A percentile compares a stretch with the other conserved stretches of the same genome.
These are phyloP conservation scores for Marmota monax DNA, from an alignment of 2,113 vertebrate genomes.

Conservation along the genomic window DNA sequence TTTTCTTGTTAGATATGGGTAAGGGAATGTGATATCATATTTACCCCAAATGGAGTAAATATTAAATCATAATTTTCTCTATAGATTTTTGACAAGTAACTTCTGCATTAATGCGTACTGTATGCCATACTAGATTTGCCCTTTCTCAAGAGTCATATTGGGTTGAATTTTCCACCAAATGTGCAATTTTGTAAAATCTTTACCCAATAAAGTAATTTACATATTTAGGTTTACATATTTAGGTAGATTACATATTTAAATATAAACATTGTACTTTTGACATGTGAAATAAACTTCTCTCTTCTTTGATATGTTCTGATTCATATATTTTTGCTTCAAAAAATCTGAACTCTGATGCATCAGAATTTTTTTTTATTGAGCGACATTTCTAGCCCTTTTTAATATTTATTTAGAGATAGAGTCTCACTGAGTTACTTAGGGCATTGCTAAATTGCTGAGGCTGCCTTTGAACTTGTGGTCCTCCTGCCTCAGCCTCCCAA, in stretches of 20 bases:
- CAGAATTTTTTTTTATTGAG: not conserved
- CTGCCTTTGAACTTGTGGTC: too few relatives aligned
- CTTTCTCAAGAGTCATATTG: conserved; percentile 65
- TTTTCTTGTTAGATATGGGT: conserved; percentile 61
- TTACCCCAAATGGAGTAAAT: conserved; percentile 70
- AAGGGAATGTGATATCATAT: conserved; percentile 62
- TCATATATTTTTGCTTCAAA: not conserved
- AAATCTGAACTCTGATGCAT: not conserved
- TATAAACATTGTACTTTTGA: conserved; percentile 14
- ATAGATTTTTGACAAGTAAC: conserved; percentile 71
- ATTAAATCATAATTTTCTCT: conserved; percentile 43
- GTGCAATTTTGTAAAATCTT: not conserved
- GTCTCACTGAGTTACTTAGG: too few relatives aligned
- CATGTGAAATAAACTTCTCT: not conserved
- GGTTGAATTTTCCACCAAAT: conserved; percentile 30
- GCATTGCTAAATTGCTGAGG: too few relatives aligned
- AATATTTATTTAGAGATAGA: too few relatives aligned
- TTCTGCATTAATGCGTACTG: conserved; percentile 55
- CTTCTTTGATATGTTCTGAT: not conserved
- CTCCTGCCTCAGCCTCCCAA: too few relatives aligned
- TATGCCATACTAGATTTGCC: conserved; percentile 29
- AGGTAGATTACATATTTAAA: conserved; percentile 66
- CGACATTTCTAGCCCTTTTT: too few relatives aligned
- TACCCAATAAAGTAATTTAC: conserved; percentile 11
- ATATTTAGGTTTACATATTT: conserved; percentile 56